Evolutionary conservation across 2,113 vertebrate species (phyloP).

Genomic region (Rhinopomastus cyanomelas): DNA sequence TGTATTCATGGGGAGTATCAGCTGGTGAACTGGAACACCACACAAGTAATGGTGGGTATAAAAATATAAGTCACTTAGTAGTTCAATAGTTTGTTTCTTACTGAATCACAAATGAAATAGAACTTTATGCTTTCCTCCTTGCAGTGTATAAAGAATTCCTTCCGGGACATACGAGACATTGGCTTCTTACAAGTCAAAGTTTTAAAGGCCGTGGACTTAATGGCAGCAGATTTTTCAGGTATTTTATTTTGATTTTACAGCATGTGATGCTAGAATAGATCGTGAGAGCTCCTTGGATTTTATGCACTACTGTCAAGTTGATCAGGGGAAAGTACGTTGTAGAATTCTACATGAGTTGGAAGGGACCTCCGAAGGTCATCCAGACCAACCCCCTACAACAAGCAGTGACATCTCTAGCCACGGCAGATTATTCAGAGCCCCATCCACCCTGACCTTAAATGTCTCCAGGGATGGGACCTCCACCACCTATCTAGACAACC

Average conservation of each 20-base stretch:
- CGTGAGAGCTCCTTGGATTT: neutral
- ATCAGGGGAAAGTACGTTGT: neutral
- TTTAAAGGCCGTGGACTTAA: constrained; percentile 88
- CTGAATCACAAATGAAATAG: neutral
- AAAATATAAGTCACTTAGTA: neutral
- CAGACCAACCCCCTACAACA: too few relatives aligned
- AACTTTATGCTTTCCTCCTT: neutral
- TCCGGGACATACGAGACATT: constrained; percentile 81
- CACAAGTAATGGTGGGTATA: neutral
- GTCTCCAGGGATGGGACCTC: too few relatives aligned
- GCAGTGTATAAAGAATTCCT: constrained; percentile 84
- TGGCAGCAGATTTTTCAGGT: constrained; percentile 92
- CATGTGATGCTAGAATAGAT: neutral
- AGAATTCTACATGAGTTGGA: too few relatives aligned
- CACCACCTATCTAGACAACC: too few relatives aligned
- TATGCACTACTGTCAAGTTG: neutral
- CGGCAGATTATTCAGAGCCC: too few relatives aligned
- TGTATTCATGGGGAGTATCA: neutral
- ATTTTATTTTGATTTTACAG: constrained; percentile 28
- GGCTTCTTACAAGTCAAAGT: constrained; percentile 97
- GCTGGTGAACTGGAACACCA: neutral
- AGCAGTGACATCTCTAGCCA: too few relatives aligned
- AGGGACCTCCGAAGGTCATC: too few relatives aligned
- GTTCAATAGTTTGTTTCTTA: neutral
- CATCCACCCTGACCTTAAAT: too few relatives aligned